Evolutionary conservation across 2,888 invertebrate genomes (phyloP).

Genomic region (Agonopterix alstromeriana): DNA sequence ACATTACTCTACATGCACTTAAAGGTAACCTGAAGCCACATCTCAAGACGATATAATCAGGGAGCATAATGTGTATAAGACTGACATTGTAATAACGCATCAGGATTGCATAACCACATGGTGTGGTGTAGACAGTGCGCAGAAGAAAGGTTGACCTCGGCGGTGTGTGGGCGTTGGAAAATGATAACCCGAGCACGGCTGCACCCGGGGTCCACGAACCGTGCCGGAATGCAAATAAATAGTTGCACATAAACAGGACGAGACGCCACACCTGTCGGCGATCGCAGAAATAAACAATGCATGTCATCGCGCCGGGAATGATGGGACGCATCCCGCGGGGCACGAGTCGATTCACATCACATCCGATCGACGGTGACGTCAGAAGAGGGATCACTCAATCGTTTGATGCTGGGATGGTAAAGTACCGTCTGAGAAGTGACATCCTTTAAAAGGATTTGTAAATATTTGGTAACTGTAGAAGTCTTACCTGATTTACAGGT

Average conservation of each 20-base stretch:
- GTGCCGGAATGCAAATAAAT: slow-evolving; percentile 72
- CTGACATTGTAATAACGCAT: slow-evolving; percentile 34
- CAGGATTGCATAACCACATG: slow-evolving; percentile 31
- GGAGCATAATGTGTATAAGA: slow-evolving; percentile 13
- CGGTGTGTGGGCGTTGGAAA: slow-evolving; percentile 48
- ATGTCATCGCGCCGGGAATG: slow-evolving; percentile 46
- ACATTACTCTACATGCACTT: slow-evolving; percentile 4
- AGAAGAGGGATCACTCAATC: background rate
- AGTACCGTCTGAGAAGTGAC: too few species aligned
- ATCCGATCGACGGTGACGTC: slow-evolving; percentile 12
- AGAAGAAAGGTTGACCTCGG: slow-evolving; percentile 52
- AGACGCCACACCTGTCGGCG: slow-evolving; percentile 62
- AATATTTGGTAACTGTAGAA: background rate
- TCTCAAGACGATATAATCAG: slow-evolving; percentile 31
- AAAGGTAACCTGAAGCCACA: slow-evolving; percentile 7
- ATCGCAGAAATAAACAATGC: slow-evolving; percentile 66
- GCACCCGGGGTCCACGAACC: slow-evolving; percentile 58
- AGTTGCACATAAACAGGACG: slow-evolving; percentile 62
- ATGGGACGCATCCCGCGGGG: slow-evolving; percentile 19
- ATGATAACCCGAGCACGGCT: slow-evolving; percentile 38
- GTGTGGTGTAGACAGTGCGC: slow-evolving; percentile 29
- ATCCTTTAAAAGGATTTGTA: background rate
- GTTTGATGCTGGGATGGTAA: background rate
- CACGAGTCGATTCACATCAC: slow-evolving; percentile 14
- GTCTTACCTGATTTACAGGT: too few species aligned